Conservation (phyloP, 37 sponge, comb jelly and placozoan species). For the Agelas oroides region DNA sequence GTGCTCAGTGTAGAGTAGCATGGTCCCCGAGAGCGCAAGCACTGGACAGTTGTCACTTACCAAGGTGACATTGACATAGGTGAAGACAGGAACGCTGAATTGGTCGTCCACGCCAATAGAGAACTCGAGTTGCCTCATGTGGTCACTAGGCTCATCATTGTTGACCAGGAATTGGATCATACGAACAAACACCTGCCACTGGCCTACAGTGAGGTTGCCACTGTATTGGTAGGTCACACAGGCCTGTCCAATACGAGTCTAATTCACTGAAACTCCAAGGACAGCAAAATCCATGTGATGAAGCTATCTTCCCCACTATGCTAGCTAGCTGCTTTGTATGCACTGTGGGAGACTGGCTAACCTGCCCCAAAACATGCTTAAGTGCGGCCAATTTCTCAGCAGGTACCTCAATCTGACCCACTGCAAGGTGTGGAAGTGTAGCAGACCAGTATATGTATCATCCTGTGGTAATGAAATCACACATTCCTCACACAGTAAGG, state of each 20-base stretch:
- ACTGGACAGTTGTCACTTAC: conserved; percentile 76
- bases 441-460: too few relatives aligned
- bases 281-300: too few relatives aligned
- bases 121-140: conserved; percentile 56
- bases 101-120: conserved; percentile 33
- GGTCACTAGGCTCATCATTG: conserved; percentile 76
- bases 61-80: conserved; percentile 29
- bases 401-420: too few relatives aligned
- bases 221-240: conserved; percentile 52
- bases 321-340: too few relatives aligned
- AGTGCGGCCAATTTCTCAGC: too few relatives aligned
- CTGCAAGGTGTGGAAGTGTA: too few relatives aligned
- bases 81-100: conserved; percentile 40
- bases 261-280: too few relatives aligned
- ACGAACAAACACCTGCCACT: conserved; percentile 58
- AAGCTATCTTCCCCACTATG: too few relatives aligned
- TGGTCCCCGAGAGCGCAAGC: conserved; percentile 13
- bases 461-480: too few relatives aligned
- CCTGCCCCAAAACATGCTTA: too few relatives aligned
- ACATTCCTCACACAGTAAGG: too few relatives aligned
- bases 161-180: conserved; percentile 51
- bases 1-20: conserved; percentile 57
- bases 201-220: conserved; percentile 24
- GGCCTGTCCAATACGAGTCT: conserved; percentile 57
- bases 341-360: too few relatives aligned